phyloP scores from a whole-genome alignment of 2,113 vertebrate genomes.

The cattle (Bos taurus) region ARS-UCD2.0 NC_037345.1:5146001-5146500 shows the following conservation, averaged over 20 bases:
- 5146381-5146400: neutral
- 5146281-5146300: neutral
- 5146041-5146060: neutral
- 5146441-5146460: neutral
- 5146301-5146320: neutral
- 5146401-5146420: neutral
- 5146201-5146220: neutral
- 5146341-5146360: neutral
- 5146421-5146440: neutral
- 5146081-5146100: neutral
- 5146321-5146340: neutral
- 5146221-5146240: neutral
- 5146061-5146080: neutral
- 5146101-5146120: neutral
- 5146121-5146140: neutral
- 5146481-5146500: neutral
- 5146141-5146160: neutral
- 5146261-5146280: neutral
- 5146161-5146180: neutral
- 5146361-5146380: neutral
- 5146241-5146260: neutral
- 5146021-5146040: neutral
- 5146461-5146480: neutral
- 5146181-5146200: neutral
- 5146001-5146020: neutral